Percentiles rank a stretch among this genome's conserved stretches.
Evolutionary conservation across 2,797 vertebrate genomes (phyloP).

Genomic region (Lepilemur ruficaudatus): DNA sequence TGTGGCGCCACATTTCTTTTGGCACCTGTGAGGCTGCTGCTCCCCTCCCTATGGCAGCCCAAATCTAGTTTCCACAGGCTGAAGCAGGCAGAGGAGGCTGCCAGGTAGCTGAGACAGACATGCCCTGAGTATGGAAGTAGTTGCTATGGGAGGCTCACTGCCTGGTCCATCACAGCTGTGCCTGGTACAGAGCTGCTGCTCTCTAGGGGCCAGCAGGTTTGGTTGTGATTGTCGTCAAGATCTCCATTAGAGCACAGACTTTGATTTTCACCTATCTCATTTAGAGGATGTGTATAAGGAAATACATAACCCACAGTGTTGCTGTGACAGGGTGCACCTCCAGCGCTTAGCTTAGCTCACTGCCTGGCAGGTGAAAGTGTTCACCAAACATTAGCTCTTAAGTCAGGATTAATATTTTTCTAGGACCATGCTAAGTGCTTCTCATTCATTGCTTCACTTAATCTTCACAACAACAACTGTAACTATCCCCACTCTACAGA

Average conservation of each 20-base stretch:
- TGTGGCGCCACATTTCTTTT: background rate
- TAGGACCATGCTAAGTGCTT: background rate
- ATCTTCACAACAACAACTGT: background rate
- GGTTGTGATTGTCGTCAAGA: too few relatives aligned
- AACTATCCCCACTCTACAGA: background rate
- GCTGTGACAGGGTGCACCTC: background rate
- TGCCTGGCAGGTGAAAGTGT: background rate
- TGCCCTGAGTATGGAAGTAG: background rate
- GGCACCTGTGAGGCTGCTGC: background rate
- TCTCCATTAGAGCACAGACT: background rate
- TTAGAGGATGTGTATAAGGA: background rate
- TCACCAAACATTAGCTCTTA: rapidly evolving
- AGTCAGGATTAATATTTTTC: background rate
- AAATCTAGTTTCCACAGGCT: background rate
- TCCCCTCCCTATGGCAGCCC: rapidly evolving
- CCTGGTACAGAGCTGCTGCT: background rate
- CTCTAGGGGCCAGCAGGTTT: background rate
- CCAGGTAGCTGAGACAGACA: too few relatives aligned
- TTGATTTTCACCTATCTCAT: background rate
- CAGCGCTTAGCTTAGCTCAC: background rate
- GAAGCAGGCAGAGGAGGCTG: background rate
- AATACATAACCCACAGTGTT: rapidly evolving
- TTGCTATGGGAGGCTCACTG: background rate
- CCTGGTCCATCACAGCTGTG: rapidly evolving
- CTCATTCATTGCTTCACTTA: background rate